A percentile compares a stretch with the other conserved stretches of the same genome.
phyloP scores from a whole-genome alignment of 2,113 vertebrate species.

The Lanius ludovicianus region DNA sequence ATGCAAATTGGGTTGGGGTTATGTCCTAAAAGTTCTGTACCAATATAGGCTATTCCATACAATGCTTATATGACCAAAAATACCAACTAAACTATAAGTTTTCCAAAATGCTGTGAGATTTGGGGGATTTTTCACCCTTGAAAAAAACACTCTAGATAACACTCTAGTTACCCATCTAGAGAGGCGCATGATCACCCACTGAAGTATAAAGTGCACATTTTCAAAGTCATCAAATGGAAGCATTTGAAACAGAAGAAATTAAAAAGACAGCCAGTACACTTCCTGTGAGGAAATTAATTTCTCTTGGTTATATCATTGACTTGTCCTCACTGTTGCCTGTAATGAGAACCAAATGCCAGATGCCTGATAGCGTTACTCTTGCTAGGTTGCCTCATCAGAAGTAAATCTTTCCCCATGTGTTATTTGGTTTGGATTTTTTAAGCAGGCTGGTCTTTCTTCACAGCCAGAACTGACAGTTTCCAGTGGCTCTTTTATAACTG shows the following conservation, averaged over 20 bases:
- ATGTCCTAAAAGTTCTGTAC: background rate
- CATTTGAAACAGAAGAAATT: background rate
- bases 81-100: background rate
- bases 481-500: background rate
- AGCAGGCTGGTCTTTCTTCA: background rate
- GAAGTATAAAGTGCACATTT: background rate
- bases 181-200: background rate
- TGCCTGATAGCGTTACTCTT: background rate
- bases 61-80: background rate
- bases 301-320: background rate
- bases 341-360: background rate
- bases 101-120: background rate
- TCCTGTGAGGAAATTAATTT: constrained; percentile 20
- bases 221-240: constrained; percentile 18
- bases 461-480: background rate
- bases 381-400: background rate
- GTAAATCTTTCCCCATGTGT: background rate
- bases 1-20: background rate
- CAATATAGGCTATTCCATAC: background rate
- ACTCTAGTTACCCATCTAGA: background rate
- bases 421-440: background rate
- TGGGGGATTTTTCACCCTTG: background rate
- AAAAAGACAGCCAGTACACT: background rate
- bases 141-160: background rate
- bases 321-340: background rate